A percentile compares a stretch with the other conserved stretches of the same genome.
phyloP scores from a whole-genome alignment of 1,140 invertebrate species.

The Steinernema feltiae region DNA sequence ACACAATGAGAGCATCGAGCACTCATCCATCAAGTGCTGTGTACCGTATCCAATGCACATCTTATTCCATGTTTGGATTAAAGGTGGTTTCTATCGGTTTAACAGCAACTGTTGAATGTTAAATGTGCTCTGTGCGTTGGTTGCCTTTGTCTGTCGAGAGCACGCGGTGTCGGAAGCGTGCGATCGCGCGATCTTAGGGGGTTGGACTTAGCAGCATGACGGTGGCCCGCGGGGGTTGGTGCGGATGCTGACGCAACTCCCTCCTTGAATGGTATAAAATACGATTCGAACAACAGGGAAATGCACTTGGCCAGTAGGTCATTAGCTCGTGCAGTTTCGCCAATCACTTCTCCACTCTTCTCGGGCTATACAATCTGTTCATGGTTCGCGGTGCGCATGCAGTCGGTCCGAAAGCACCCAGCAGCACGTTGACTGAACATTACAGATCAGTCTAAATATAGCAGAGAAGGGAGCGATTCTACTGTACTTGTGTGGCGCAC shows the following conservation, averaged over 20 bases:
- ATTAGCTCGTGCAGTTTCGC: no score
- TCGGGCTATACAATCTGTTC: no score
- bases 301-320: neutral
- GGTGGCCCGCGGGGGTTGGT: constrained; percentile 12
- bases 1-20: neutral
- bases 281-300: neutral
- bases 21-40: constrained; percentile 4
- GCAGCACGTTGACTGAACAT: no score
- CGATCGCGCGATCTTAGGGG: constrained; percentile 3
- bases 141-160: neutral
- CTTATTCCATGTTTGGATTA: neutral
- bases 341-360: no score
- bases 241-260: constrained; percentile 10
- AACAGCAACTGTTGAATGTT: neutral
- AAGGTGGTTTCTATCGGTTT: no score
- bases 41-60: neutral
- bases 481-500: no score
- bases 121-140: neutral
- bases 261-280: neutral
- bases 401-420: no score
- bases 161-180: neutral
- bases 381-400: neutral
- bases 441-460: no score
- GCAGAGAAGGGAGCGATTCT: no score
- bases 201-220: constrained; percentile 12